Evolutionary conservation across 2,113 vertebrate genomes (phyloP).

Genomic region (Deroptyus accipitrinus): DNA sequence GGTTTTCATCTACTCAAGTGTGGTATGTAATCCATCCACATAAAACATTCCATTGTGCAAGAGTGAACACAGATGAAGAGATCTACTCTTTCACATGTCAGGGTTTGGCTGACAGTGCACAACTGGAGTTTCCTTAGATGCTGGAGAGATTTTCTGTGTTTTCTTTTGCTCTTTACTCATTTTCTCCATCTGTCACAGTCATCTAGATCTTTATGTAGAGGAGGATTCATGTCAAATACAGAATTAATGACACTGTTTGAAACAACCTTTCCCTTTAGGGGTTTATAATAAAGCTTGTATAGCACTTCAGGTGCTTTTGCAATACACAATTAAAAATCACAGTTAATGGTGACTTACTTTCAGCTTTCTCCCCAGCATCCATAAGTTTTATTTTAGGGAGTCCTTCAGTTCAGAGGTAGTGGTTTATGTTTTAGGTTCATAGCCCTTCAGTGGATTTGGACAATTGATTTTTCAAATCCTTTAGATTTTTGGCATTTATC

Average conservation of each 20-base stretch:
- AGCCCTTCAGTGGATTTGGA: not conserved
- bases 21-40: not conserved
- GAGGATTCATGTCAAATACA: not conserved
- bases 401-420: not conserved
- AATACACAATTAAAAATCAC: not conserved
- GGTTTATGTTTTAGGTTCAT: not conserved
- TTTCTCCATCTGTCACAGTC: not conserved
- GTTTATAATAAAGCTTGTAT: not conserved
- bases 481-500: not conserved
- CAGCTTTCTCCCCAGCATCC: not conserved
- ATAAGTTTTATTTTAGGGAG: not conserved
- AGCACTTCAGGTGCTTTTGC: not conserved
- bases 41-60: not conserved
- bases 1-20: not conserved
- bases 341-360: not conserved
- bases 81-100: not conserved
- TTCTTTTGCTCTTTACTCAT: not conserved
- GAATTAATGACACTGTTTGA: not conserved
- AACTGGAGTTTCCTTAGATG: not conserved
- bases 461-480: not conserved
- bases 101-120: not conserved
- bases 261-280: not conserved
- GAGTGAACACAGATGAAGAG: not conserved
- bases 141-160: not conserved
- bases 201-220: not conserved